Percentiles rank a stretch among this genome's conserved stretches.
Conservation (phyloP, 2,113 vertebrate genomes). For the Mormyrus iriodes region DNA sequence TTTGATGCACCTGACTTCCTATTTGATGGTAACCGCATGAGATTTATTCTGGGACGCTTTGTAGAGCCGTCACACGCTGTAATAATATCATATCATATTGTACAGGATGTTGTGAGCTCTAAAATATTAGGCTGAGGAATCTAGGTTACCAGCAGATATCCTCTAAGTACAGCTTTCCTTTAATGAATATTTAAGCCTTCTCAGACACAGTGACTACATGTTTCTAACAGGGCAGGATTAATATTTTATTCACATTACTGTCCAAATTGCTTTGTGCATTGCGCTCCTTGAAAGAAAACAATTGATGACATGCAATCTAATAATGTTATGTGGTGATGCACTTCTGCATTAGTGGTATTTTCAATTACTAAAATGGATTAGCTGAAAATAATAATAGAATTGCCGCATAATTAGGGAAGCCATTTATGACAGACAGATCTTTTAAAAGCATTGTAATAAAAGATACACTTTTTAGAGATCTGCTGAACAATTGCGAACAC, state of each 20-base stretch:
- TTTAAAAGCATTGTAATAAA: background rate
- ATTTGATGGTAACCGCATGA: background rate
- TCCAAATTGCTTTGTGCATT: conserved; percentile 41
- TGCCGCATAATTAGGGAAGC: background rate
- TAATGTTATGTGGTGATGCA: conserved; percentile 3
- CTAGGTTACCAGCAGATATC: conserved; percentile 20
- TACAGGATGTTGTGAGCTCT: background rate
- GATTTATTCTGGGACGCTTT: background rate
- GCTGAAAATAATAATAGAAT: conserved; percentile 15
- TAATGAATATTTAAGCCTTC: conserved; percentile 53
- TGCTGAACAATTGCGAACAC: no score
- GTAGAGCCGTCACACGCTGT: background rate
- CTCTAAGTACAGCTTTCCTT: conserved; percentile 36
- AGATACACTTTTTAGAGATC: background rate
- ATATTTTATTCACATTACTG: conserved; percentile 53
- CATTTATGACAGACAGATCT: background rate
- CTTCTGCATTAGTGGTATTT: conserved; percentile 13
- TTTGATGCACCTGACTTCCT: background rate
- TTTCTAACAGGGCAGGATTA: conserved; percentile 49
- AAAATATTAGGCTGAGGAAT: conserved; percentile 15
- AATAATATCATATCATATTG: conserved; percentile 20
- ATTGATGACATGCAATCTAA: conserved; percentile 1
- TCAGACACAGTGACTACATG: conserved; percentile 48
- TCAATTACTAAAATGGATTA: conserved; percentile 18
- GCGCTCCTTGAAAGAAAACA: background rate